A percentile compares a stretch with the other conserved stretches of the same genome.
These are phyloP conservation scores for Hydrozoanthus gracilis DNA, from an alignment of 92 coral and sea anemone genomes.

Conservation along the genomic window DNA sequence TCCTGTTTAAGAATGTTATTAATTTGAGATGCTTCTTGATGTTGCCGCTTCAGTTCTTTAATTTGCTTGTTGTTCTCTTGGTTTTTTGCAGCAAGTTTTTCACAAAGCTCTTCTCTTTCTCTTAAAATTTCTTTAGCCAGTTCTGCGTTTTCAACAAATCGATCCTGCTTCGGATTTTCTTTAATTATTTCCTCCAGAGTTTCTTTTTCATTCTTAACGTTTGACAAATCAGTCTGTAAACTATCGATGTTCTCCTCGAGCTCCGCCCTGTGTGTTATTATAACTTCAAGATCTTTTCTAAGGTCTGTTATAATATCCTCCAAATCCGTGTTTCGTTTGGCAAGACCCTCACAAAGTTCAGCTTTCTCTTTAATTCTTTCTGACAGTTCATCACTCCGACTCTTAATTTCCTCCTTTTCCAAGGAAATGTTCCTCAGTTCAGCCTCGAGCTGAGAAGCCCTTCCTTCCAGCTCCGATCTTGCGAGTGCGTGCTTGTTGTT, in stretches of 20 bases:
- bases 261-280: constrained; percentile 34
- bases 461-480: constrained; percentile 42
- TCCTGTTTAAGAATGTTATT: constrained; percentile 60
- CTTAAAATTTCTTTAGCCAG: constrained; percentile 43
- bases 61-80: neutral
- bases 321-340: constrained; percentile 34
- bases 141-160: constrained; percentile 22
- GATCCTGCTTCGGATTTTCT: constrained; percentile 38
- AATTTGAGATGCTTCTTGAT: constrained; percentile 43
- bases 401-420: constrained; percentile 21
- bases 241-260: constrained; percentile 42
- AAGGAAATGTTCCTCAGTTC: constrained; percentile 19
- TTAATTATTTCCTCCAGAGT: neutral
- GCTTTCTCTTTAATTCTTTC: constrained; percentile 21
- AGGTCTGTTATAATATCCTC: constrained; percentile 36
- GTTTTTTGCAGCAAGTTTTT: constrained; percentile 51
- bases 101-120: constrained; percentile 40
- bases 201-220: constrained; percentile 29
- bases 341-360: constrained; percentile 1
- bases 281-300: constrained; percentile 34
- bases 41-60: constrained; percentile 42
- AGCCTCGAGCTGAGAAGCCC: constrained; percentile 35
- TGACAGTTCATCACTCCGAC: neutral
- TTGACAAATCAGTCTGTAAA: constrained; percentile 20
- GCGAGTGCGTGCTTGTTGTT: constrained; percentile 35